Percentiles rank a stretch among this genome's conserved stretches.
Evolutionary conservation across 2,113 vertebrate species (phyloP).

Genomic region (Melanerpes aurifrons): DNA sequence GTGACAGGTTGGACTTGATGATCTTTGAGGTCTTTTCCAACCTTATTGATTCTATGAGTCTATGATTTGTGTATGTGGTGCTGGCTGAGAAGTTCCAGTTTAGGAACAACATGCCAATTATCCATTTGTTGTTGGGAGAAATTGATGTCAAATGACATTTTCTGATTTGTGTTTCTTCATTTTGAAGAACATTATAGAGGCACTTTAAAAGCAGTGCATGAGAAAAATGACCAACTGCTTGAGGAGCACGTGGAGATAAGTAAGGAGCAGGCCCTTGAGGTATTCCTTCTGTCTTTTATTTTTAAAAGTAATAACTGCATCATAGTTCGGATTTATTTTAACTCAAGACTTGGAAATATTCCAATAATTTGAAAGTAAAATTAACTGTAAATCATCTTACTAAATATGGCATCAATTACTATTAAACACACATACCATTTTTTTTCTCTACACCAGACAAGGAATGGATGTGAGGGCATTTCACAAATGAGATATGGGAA

Average conservation of each 20-base stretch:
- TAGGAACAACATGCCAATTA: neutral
- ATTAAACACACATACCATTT: neutral
- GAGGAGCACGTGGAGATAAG: constrained; percentile 62
- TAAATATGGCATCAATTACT: neutral
- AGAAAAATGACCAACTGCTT: constrained; percentile 68
- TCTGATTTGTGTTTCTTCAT: neutral
- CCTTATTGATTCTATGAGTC: too few species aligned
- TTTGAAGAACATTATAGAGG: constrained; percentile 73
- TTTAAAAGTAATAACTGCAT: neutral
- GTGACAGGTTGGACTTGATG: too few species aligned
- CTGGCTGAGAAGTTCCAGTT: neutral
- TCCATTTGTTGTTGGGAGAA: neutral
- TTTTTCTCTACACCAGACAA: neutral
- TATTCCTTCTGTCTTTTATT: constrained; percentile 57
- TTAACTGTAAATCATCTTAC: neutral
- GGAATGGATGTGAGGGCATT: neutral
- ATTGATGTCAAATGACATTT: neutral
- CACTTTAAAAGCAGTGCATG: constrained; percentile 67
- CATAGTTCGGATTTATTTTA: neutral
- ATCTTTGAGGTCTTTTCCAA: too few species aligned
- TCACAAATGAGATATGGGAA: neutral
- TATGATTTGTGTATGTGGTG: too few species aligned
- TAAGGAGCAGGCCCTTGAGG: constrained; percentile 78
- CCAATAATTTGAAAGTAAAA: neutral
- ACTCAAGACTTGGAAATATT: neutral